Evolutionary conservation across 2,113 vertebrate species (phyloP).

Genomic region (Petaurus breviceps): DNA sequence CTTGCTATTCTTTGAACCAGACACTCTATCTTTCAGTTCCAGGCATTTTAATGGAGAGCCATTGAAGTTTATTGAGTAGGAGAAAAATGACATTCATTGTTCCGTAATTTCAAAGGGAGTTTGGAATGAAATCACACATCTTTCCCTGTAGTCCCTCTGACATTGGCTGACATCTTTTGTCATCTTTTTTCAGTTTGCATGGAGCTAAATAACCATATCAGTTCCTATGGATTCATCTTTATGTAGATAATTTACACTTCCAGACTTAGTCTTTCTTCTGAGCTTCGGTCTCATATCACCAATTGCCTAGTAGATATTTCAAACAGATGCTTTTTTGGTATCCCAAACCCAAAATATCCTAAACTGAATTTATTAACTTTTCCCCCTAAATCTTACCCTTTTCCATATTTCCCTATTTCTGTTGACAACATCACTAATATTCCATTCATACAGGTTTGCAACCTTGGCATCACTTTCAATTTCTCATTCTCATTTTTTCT

Average conservation of each 20-base stretch:
- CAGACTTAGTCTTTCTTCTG: background rate
- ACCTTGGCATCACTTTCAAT: background rate
- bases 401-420: background rate
- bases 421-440: background rate
- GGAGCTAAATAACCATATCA: background rate
- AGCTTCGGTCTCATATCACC: background rate
- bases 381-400: background rate
- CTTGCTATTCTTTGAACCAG: too few relatives aligned
- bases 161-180: background rate
- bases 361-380: background rate
- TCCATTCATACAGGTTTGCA: background rate
- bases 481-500: background rate
- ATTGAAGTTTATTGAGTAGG: background rate
- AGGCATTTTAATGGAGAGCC: background rate
- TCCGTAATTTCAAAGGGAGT: background rate
- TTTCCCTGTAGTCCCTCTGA: background rate
- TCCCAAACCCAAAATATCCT: background rate
- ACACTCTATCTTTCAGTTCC: background rate
- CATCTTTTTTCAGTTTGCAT: background rate
- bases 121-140: background rate
- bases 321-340: background rate
- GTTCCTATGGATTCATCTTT: background rate
- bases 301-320: background rate
- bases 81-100: background rate
- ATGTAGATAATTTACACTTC: background rate